Percentiles rank a stretch among this genome's conserved stretches.
Evolutionary conservation across 2,888 invertebrate species (phyloP).

Genomic region (Tachystola acroxantha): DNA sequence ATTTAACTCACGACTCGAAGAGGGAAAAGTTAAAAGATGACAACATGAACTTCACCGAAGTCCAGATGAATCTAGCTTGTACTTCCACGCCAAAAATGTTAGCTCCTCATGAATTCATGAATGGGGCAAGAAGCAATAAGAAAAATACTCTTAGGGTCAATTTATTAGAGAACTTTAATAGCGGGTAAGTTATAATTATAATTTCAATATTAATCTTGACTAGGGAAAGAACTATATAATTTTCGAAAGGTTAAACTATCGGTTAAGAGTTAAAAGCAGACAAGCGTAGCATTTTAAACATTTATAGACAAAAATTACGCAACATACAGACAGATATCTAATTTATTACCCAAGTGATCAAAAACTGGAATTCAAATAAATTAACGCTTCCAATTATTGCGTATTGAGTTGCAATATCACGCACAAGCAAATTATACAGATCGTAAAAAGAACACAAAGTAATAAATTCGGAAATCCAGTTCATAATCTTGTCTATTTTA

Average conservation of each 20-base stretch:
- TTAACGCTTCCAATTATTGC: background rate
- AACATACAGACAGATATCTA: background rate
- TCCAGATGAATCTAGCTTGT: slow-evolving; percentile 64
- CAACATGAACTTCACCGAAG: slow-evolving; percentile 54
- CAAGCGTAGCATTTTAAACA: background rate
- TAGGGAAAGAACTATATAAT: background rate
- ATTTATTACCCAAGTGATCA: slow-evolving; percentile 2
- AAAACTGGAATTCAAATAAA: slow-evolving; percentile 1
- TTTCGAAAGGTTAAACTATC: background rate
- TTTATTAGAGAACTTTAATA: slow-evolving; percentile 59
- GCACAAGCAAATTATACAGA: background rate
- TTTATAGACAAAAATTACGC: background rate
- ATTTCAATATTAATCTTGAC: background rate
- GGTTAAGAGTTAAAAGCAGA: background rate
- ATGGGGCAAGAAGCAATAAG: slow-evolving; percentile 40
- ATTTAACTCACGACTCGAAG: slow-evolving; percentile 62
- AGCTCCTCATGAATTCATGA: slow-evolving; percentile 60
- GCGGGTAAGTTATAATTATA: slow-evolving; percentile 47
- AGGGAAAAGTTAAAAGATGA: slow-evolving; percentile 69
- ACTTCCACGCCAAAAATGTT: slow-evolving; percentile 73
- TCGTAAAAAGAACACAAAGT: background rate
- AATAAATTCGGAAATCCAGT: background rate
- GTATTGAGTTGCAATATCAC: background rate
- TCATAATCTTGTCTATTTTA: background rate
- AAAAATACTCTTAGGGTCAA: slow-evolving; percentile 51